Conservation (phyloP, 1,140 invertebrate species). For the Danaus melanippus region DNA sequence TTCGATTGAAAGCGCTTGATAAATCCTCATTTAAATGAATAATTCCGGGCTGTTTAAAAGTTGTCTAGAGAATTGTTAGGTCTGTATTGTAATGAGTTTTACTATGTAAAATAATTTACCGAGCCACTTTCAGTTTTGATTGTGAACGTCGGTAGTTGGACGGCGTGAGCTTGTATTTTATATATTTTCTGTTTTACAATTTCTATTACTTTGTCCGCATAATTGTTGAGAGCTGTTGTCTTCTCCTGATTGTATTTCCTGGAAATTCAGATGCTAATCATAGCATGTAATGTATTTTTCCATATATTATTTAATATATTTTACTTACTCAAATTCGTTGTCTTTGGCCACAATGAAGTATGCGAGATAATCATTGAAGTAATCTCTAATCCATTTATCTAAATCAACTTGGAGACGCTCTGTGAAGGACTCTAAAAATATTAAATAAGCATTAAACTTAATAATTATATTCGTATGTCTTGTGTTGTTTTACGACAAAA, state of each 20-base stretch:
- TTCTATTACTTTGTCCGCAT: constrained; percentile 29
- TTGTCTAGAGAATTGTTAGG: too few relatives aligned
- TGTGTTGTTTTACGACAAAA: too few relatives aligned
- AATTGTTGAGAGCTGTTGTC: constrained; percentile 29
- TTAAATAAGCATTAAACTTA: background rate
- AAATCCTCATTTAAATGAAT: too few relatives aligned
- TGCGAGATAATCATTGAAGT: constrained; percentile 54
- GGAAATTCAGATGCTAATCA: constrained; percentile 7
- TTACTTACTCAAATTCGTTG: constrained; percentile 32
- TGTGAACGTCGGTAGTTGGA: constrained; percentile 37
- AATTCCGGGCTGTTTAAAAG: too few relatives aligned
- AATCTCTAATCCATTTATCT: constrained; percentile 52
- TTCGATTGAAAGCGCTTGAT: too few relatives aligned
- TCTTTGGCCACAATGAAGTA: constrained; percentile 24
- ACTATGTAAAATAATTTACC: constrained; percentile 22
- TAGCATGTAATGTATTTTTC: too few relatives aligned
- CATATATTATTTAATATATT: background rate
- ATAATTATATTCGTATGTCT: too few relatives aligned
- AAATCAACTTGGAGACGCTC: constrained; percentile 42
- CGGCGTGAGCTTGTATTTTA: constrained; percentile 23
- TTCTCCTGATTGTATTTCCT: constrained; percentile 43
- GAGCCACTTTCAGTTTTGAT: constrained; percentile 29
- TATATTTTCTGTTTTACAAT: constrained; percentile 25
- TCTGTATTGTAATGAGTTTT: too few relatives aligned
- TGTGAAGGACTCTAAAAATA: constrained; percentile 36